Evolutionary conservation across 2,888 invertebrate species (phyloP).

Genomic region (Plebejus anna): DNA sequence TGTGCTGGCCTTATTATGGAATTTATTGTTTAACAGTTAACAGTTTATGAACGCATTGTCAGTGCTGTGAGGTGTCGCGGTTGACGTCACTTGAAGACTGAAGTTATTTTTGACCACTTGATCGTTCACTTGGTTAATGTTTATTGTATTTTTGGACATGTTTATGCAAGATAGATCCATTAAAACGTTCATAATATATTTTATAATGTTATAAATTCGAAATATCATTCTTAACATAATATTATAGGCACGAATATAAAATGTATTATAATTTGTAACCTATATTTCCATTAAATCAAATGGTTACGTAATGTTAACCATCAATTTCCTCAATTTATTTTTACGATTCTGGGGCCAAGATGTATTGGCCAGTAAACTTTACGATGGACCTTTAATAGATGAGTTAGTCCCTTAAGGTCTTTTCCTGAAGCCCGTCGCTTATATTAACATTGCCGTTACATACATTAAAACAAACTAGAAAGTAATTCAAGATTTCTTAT

Average conservation of each 20-base stretch:
- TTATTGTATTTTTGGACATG: not conserved
- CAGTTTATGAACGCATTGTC: not conserved
- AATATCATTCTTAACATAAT: no score
- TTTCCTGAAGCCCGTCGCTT: not conserved
- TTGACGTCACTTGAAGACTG: not conserved
- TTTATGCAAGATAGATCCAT: no score
- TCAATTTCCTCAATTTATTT: conserved; percentile 24
- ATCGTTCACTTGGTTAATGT: not conserved
- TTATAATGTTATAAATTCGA: no score
- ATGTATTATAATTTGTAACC: not conserved
- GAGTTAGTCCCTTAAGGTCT: conserved; percentile 21
- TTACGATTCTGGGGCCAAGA: conserved; percentile 14
- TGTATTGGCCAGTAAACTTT: conserved; percentile 24
- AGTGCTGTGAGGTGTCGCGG: not conserved
- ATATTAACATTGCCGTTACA: not conserved
- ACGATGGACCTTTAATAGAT: conserved; percentile 16
- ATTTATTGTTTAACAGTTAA: not conserved
- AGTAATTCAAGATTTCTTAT: not conserved
- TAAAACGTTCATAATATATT: no score
- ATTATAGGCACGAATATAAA: no score
- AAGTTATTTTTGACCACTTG: not conserved
- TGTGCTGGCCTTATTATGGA: conserved; percentile 1
- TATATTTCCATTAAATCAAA: conserved; percentile 2
- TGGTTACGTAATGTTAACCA: conserved; percentile 2
- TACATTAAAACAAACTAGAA: not conserved